These are phyloP conservation scores for Drosophila sp. DNA, from an alignment of 1,140 invertebrate genomes.

Conservation along the genomic window DNA sequence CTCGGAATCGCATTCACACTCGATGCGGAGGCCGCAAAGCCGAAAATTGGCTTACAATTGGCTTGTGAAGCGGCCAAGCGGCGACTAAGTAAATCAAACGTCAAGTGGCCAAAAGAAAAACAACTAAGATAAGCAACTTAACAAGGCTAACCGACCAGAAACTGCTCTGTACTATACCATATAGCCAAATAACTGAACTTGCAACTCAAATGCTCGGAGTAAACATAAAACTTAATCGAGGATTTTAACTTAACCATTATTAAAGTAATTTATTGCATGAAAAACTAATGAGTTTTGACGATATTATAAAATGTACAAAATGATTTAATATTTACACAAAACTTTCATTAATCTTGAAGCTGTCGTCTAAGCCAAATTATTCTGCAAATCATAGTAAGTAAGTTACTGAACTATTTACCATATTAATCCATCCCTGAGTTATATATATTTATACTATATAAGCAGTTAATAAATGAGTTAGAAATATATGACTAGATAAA, in stretches of 20 bases:
- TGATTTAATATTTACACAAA: slow-evolving; percentile 11
- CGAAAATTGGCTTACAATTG: slow-evolving; percentile 82
- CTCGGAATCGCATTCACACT: slow-evolving; percentile 27
- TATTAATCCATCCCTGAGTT: too few relatives aligned
- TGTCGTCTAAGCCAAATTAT: too few relatives aligned
- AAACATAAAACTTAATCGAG: neutral
- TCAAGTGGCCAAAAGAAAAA: slow-evolving; percentile 55
- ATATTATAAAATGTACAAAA: slow-evolving; percentile 4
- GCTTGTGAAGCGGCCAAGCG: slow-evolving; percentile 70
- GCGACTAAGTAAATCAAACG: slow-evolving; percentile 62
- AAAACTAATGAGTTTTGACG: too few relatives aligned
- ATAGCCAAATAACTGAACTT: too few relatives aligned
- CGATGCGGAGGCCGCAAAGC: slow-evolving; percentile 34
- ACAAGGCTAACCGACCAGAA: neutral
- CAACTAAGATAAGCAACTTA: slow-evolving; percentile 3
- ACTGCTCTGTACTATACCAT: slow-evolving; percentile 5
- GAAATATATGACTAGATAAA: too few relatives aligned
- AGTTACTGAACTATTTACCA: too few relatives aligned
- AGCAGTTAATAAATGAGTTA: too few relatives aligned
- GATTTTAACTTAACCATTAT: too few relatives aligned
- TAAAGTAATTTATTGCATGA: too few relatives aligned
- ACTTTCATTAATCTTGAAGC: too few relatives aligned
- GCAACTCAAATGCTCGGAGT: neutral
- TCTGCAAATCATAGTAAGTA: too few relatives aligned
- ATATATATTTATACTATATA: too few relatives aligned